Conservation (phyloP, 2,888 invertebrate species). For the Platycnemis pennipes region DNA sequence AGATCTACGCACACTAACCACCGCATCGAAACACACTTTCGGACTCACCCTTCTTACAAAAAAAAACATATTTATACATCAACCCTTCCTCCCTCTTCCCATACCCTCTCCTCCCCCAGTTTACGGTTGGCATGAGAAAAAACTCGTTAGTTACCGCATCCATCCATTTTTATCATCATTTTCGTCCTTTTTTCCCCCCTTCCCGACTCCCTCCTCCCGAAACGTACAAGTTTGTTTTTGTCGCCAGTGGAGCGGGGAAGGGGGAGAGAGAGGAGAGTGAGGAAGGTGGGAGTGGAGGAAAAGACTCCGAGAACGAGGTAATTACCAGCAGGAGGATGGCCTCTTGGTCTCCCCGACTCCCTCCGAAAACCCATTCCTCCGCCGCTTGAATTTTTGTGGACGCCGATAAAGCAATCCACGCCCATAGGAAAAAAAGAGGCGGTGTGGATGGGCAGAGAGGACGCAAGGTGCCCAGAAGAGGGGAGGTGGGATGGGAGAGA, state of each 20-base stretch:
- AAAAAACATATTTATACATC: not conserved
- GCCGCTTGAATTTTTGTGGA: not conserved
- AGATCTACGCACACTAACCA: conserved; percentile 2
- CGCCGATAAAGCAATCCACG: conserved; percentile 22
- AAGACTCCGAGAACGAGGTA: not conserved
- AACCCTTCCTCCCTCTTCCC: not conserved
- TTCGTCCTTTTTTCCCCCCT: not conserved
- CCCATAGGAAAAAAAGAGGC: not conserved
- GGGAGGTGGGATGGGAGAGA: not conserved
- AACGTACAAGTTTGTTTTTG: conserved; percentile 21
- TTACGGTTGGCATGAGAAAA: conserved; percentile 25
- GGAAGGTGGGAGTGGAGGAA: not conserved
- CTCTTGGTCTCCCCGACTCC: not conserved
- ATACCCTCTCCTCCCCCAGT: not conserved
- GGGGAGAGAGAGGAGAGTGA: not conserved
- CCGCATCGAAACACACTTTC: conserved; percentile 10
- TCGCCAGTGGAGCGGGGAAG: not conserved
- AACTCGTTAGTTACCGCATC: conserved; percentile 16
- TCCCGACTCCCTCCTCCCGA: not conserved
- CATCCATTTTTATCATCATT: conserved; percentile 51
- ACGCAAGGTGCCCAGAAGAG: not conserved
- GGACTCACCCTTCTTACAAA: not conserved
- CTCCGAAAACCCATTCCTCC: not conserved
- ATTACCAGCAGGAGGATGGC: not conserved
- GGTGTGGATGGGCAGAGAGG: not conserved